Evolutionary conservation across 2,113 vertebrate genomes (phyloP).

Genomic region (Sinosuthora webbiana): DNA sequence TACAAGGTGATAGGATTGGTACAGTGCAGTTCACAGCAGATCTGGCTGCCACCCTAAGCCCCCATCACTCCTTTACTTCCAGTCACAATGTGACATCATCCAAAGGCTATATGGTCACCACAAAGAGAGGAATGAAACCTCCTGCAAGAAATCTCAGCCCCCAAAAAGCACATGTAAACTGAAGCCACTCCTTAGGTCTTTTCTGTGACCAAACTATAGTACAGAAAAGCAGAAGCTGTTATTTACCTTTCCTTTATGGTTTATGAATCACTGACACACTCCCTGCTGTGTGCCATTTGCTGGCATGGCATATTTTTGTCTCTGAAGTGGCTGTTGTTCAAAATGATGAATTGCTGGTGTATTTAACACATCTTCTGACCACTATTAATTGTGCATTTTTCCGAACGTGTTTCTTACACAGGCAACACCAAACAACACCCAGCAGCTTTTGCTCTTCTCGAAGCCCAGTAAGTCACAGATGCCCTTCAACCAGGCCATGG

Average conservation of each 20-base stretch:
- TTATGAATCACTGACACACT: background rate
- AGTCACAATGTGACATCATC: background rate
- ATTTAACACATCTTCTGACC: background rate
- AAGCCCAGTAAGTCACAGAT: background rate
- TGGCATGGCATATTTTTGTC: background rate
- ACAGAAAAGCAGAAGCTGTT: background rate
- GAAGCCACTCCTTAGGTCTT: background rate
- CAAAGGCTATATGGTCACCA: background rate
- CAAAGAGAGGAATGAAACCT: background rate
- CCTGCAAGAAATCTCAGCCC: background rate
- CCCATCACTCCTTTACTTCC: background rate
- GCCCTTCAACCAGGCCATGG: background rate
- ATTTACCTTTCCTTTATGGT: background rate
- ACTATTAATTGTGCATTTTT: background rate
- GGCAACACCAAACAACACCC: background rate
- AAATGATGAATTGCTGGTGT: background rate
- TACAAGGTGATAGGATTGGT: background rate
- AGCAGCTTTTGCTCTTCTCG: background rate
- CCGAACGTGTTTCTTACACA: fast-evolving
- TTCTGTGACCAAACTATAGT: fast-evolving
- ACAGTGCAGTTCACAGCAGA: background rate
- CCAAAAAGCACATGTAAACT: fast-evolving
- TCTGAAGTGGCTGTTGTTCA: background rate
- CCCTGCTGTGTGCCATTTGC: background rate
- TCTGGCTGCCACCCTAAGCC: background rate